Evolutionary conservation across 2,113 vertebrate species (phyloP).

Genomic region (Podiceps cristatus): DNA sequence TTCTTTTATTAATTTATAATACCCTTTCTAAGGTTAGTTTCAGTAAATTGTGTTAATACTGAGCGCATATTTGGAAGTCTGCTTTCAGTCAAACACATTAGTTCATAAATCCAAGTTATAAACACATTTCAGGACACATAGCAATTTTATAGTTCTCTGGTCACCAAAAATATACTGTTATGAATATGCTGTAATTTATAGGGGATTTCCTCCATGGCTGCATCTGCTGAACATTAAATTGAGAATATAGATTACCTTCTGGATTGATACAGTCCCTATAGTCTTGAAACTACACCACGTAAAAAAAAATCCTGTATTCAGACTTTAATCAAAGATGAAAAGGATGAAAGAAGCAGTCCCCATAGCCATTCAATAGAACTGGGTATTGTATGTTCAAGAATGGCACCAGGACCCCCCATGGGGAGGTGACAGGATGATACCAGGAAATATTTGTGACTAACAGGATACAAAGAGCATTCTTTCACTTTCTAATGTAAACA

Average conservation of each 20-base stretch:
- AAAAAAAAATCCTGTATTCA: slow-evolving; percentile 26
- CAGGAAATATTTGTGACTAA: slow-evolving; percentile 59
- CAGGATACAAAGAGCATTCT: slow-evolving; percentile 53
- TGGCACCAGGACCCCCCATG: slow-evolving; percentile 30
- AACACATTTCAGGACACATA: neutral
- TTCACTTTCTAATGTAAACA: slow-evolving; percentile 74
- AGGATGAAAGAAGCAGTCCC: slow-evolving; percentile 3
- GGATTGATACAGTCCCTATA: neutral
- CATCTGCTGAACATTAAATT: neutral
- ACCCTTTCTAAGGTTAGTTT: neutral
- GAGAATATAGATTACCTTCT: slow-evolving; percentile 10
- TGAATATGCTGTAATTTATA: neutral
- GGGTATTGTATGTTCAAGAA: slow-evolving; percentile 29
- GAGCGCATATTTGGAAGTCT: neutral
- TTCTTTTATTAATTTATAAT: neutral
- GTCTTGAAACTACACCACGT: neutral
- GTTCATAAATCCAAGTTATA: neutral
- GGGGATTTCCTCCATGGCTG: neutral
- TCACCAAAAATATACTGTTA: neutral
- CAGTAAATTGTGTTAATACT: neutral
- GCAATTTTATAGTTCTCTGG: neutral
- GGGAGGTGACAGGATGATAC: slow-evolving; percentile 31
- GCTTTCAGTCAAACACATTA: neutral
- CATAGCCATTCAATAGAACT: neutral
- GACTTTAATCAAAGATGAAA: slow-evolving; percentile 59